Evolutionary conservation across 1,140 invertebrate species (phyloP), one percentile per base, ranked within the genome.

Genomic region (Drosophila subobscura): DNA sequence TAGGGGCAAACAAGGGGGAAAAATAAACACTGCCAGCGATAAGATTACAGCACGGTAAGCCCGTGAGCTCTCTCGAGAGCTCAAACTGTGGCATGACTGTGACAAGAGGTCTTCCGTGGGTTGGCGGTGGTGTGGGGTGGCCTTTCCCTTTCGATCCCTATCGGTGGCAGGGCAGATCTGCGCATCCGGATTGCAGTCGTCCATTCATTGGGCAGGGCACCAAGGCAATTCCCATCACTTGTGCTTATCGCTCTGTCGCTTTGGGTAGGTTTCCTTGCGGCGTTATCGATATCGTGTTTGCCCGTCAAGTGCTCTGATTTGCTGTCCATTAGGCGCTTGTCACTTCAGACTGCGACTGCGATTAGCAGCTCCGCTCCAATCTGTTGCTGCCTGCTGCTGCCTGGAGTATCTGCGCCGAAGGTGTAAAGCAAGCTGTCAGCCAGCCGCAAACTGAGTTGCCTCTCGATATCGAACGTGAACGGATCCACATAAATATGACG

Each of bases 271-370:
- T 33, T 25, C 37, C 60, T 72, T 72, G 49, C 51, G 51, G 41
- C 47, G 57, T 72, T 73, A 73, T 74, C 72, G 20, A 58, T 74
- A 74, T 58, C 71, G 60, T 66, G 27, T 66, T 58, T 65, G 16
- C 16, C 16, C 16, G 71, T 64, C 46, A 55, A 68, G 75, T 79
- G 72, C 53, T 0, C 58, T 86, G 77, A 80, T 85, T 84, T 65
- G 22, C 12, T 53, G 53, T 53, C 58, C 58, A 59, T 56, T 58
- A 55, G 45, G 40, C 46, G 44, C 44, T 40, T 47, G 40, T 68
- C 65, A 68, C 65, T 68, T 56, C 16, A 68, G 46, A 68, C 27
- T 16, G n/a, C 33, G 46, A 68, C 27, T 16, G n/a, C 33, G 73
- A 79, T 81, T 77, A 81, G 44, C 16, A 20, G 16, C 16, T 20